These are phyloP conservation scores for Nysson spinosus DNA, from an alignment of 2,888 invertebrate species.

Conservation along the genomic window DNA sequence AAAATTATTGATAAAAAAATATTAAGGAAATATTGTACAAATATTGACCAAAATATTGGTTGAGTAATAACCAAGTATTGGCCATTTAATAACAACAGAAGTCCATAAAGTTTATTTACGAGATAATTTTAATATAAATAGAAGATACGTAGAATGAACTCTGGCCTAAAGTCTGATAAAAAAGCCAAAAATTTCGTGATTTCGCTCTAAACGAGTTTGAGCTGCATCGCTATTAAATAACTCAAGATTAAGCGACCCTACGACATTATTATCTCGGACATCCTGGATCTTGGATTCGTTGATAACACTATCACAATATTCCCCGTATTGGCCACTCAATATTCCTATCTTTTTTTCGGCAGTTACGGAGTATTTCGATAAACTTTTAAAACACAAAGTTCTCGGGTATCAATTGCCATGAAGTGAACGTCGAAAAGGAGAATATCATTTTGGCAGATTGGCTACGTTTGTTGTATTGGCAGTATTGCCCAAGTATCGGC, in stretches of 20 bases:
- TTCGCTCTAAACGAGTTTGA: slow-evolving; percentile 2
- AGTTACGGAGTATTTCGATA: neutral
- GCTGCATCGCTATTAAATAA: slow-evolving; percentile 25
- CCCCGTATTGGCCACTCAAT: neutral
- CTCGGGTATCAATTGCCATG: too few relatives aligned
- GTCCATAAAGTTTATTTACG: too few relatives aligned
- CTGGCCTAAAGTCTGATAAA: too few relatives aligned
- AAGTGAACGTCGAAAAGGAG: neutral
- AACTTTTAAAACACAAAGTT: neutral
- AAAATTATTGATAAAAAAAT: too few relatives aligned
- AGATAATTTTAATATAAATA: too few relatives aligned
- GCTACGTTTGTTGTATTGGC: too few relatives aligned
- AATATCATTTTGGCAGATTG: neutral
- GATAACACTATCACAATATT: slow-evolving; percentile 26
- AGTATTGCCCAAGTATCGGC: too few relatives aligned
- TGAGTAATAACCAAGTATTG: too few relatives aligned
- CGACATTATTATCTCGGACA: slow-evolving; percentile 28
- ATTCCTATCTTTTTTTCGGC: neutral
- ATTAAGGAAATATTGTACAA: too few relatives aligned
- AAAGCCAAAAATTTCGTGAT: neutral
- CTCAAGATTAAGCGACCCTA: slow-evolving; percentile 30
- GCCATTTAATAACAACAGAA: too few relatives aligned
- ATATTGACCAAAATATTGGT: too few relatives aligned
- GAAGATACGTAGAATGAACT: too few relatives aligned
- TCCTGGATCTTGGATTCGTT: slow-evolving; percentile 7